A percentile compares a stretch with the other conserved stretches of the same genome.
Conservation (phyloP, 2,888 invertebrate genomes). For the Polydrusus tereticollis region DNA sequence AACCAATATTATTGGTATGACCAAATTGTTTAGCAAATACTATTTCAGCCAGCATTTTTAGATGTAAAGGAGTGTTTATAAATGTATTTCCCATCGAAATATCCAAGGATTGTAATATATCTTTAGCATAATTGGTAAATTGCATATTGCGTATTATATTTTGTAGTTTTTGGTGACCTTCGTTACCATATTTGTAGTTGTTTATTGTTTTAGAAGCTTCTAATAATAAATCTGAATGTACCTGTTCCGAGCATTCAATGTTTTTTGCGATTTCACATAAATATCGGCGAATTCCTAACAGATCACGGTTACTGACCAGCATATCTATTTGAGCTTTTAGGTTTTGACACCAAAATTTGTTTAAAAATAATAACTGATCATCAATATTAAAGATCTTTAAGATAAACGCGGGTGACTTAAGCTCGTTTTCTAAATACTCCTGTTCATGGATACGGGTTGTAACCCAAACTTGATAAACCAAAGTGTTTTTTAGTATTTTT, state of each 20-base stretch:
- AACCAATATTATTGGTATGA: background rate
- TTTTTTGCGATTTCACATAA: background rate
- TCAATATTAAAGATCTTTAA: constrained; percentile 17
- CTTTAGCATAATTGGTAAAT: constrained; percentile 3
- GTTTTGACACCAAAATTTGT: constrained; percentile 22
- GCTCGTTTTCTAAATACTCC: constrained; percentile 13
- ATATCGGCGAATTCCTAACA: background rate
- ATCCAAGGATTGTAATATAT: constrained; percentile 4
- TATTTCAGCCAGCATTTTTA: constrained; percentile 39
- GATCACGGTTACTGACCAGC: background rate
- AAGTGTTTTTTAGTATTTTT: constrained; percentile 6
- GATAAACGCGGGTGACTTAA: constrained; percentile 12
- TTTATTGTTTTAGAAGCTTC: background rate
- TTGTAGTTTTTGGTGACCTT: background rate
- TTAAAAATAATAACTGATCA: constrained; percentile 26
- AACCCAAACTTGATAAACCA: constrained; percentile 26
- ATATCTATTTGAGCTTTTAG: background rate
- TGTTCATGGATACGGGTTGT: constrained; percentile 37
- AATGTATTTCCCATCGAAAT: constrained; percentile 17
- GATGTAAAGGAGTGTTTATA: constrained; percentile 28
- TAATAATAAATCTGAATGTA: background rate
- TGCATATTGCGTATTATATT: background rate
- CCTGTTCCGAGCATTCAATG: background rate
- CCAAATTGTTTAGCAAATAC: constrained; percentile 29
- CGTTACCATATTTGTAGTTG: background rate